These are phyloP conservation scores for Canis aureus DNA, from an alignment of 2,113 vertebrate species.

Conservation along the genomic window DNA sequence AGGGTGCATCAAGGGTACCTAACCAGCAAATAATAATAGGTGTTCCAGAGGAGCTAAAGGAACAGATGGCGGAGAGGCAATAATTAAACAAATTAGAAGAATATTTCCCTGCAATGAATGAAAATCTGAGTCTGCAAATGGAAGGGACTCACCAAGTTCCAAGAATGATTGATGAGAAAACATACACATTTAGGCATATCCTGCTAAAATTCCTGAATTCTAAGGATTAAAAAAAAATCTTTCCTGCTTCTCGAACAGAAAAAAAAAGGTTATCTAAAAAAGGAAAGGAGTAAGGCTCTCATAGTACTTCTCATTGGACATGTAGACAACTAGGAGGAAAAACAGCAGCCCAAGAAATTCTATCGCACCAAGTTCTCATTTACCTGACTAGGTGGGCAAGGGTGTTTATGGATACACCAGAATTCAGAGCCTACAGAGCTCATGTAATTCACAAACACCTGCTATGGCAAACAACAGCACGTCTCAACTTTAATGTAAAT, in stretches of 20 bases:
- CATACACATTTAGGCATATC: neutral
- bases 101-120: neutral
- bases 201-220: conserved; percentile 20
- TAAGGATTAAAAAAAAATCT: neutral
- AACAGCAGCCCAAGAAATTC: neutral
- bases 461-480: neutral
- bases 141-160: neutral
- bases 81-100: conserved; percentile 56
- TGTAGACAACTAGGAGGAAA: neutral
- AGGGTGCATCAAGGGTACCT: neutral
- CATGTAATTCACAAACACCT: neutral
- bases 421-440: neutral
- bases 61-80: conserved; percentile 49
- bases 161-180: conserved; percentile 30
- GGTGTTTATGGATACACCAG: neutral
- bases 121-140: conserved; percentile 37
- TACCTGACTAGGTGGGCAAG: neutral
- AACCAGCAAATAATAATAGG: neutral
- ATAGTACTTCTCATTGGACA: neutral
- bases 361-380: neutral
- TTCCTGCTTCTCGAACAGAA: neutral
- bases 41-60: neutral
- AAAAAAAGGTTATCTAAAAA: neutral
- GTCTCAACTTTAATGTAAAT: neutral
- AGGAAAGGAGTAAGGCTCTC: neutral